phyloP scores from a whole-genome alignment of 1,140 invertebrate species.

The Eumaeus atala region DNA sequence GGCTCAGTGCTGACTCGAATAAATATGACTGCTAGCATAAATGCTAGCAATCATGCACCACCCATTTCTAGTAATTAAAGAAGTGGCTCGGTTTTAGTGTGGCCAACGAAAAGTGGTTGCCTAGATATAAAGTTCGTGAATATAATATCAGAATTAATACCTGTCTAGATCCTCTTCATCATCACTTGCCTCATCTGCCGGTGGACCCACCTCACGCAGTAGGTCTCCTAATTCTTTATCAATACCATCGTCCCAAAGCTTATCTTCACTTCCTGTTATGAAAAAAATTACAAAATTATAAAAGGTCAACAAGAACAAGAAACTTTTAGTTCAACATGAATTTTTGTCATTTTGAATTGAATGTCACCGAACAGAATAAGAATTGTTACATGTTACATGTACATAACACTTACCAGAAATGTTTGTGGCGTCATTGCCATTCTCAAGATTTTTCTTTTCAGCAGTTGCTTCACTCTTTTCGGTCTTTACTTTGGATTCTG shows the following conservation, averaged over 20 bases:
- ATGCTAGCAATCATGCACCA: no score
- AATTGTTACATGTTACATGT: no score
- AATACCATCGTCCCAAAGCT: slow-evolving; percentile 80
- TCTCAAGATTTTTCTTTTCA: slow-evolving; percentile 51
- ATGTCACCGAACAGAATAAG: no score
- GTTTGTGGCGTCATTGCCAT: slow-evolving; percentile 46
- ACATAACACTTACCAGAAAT: slow-evolving; percentile 33
- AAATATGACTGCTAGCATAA: no score
- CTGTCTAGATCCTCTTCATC: slow-evolving; percentile 80
- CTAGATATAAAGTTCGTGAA: not conserved
- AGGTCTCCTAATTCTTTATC: slow-evolving; percentile 84
- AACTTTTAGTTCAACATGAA: no score
- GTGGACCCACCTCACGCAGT: slow-evolving; percentile 77
- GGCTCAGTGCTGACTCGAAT: no score
- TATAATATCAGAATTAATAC: slow-evolving; percentile 33
- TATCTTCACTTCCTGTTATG: slow-evolving; percentile 76
- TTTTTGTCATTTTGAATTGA: no score
- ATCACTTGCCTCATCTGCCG: slow-evolving; percentile 79
- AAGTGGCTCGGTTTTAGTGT: no score
- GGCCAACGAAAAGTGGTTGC: no score
- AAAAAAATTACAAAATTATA: no score
- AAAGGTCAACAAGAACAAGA: no score
- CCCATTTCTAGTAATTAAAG: no score
- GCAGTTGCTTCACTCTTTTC: slow-evolving; percentile 40
- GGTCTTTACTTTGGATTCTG: slow-evolving; percentile 34